Evolutionary conservation across 2,888 invertebrate genomes (phyloP), one percentile per base, ranked within the genome.

Genomic region (Rhamnusium bicolor): DNA sequence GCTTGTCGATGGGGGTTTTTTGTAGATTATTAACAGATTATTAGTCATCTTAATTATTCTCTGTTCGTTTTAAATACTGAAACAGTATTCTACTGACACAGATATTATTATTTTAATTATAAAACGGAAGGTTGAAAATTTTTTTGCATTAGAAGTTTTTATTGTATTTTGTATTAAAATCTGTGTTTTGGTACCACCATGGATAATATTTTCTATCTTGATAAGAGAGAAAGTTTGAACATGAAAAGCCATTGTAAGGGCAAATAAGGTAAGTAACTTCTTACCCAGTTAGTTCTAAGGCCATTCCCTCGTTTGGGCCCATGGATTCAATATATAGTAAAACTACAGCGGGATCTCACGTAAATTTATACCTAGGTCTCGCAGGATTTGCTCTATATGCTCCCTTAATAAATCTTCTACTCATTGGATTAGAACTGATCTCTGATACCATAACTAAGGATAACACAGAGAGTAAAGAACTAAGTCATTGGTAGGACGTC

Each of bases 141-240:
- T 68, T n/a, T 60, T 32, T 12, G 72, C 49, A 10, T 32, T 60
- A 12, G n/a, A n/a, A n/a, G n/a, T n/a, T n/a, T n/a, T n/a, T n/a
- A n/a, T n/a, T n/a, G n/a, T 24, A 51, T 78, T 77, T 8, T 77
- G 74, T 40, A 79, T 77, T 53, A 72, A 60, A 14, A 78, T 75
- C n/a, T 62, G n/a, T n/a, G n/a, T n/a, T n/a, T n/a, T n/a, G n/a
- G n/a, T n/a, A n/a, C n/a, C n/a, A n/a, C n/a, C n/a, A n/a, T n/a
- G n/a, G n/a, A n/a, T n/a, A n/a, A n/a, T n/a, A n/a, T n/a, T n/a
- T n/a, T n/a, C n/a, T n/a, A n/a, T n/a, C n/a, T n/a, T n/a, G n/a
- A n/a, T n/a, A n/a, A n/a, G n/a, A n/a, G n/a, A n/a, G n/a, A n/a
- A n/a, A n/a, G n/a, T n/a, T n/a, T n/a, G n/a, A n/a, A n/a, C n/a